Evolutionary conservation across 2,113 vertebrate genomes (phyloP).

Genomic region (Falco punctatus): DNA sequence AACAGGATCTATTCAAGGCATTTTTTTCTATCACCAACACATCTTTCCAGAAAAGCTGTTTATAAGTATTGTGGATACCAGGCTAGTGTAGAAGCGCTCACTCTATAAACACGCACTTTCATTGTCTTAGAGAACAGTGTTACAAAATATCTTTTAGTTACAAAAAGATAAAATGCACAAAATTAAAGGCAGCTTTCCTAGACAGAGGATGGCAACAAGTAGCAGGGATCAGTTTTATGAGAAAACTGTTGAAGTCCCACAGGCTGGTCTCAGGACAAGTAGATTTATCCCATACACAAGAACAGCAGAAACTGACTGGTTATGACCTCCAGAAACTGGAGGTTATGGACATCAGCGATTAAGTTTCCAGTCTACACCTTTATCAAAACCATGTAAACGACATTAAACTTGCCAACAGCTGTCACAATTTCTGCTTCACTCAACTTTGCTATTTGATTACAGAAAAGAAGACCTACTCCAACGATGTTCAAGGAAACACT

Average conservation of each 20-base stretch:
- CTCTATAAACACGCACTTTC: not conserved
- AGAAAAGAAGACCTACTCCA: not conserved
- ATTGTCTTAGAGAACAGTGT: not conserved
- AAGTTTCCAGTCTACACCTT: not conserved
- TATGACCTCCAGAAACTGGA: not conserved
- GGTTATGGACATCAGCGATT: not conserved
- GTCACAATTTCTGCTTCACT: not conserved
- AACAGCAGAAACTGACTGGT: not conserved
- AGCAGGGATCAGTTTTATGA: not conserved
- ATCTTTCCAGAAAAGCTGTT: not conserved
- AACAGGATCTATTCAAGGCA: not conserved
- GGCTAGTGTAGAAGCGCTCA: not conserved
- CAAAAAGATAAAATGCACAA: not conserved
- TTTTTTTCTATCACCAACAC: not conserved
- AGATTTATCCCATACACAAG: not conserved
- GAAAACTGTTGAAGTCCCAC: not conserved
- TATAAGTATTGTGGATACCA: not conserved
- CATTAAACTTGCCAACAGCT: not conserved
- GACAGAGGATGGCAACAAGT: not conserved
- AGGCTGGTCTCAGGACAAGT: not conserved
- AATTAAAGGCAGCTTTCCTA: not conserved
- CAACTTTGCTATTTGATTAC: not conserved
- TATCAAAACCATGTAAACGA: not conserved
- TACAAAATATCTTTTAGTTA: not conserved
- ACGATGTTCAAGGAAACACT: not conserved